phyloP scores from a whole-genome alignment of 2,113 vertebrate genomes.

The Myrmecobius fasciatus region DNA sequence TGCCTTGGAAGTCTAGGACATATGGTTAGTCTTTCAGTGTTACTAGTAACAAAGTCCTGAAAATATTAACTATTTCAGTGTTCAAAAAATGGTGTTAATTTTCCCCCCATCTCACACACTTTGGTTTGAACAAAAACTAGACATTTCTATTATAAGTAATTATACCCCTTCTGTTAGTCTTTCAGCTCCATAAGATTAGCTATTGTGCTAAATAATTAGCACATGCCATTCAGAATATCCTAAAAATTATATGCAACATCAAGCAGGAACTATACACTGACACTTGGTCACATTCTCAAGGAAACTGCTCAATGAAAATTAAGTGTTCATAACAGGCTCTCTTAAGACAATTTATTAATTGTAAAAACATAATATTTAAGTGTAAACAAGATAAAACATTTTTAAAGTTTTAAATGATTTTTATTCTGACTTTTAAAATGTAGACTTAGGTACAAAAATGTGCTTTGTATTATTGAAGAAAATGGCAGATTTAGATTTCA shows the following conservation, averaged over 20 bases:
- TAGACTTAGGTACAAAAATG: conserved; percentile 72
- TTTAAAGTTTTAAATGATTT: conserved; percentile 77
- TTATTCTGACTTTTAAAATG: conserved; percentile 80
- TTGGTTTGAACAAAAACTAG: conserved; percentile 82
- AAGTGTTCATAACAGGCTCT: conserved; percentile 84
- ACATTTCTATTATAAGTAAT: conserved; percentile 86
- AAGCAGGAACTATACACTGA: conserved; percentile 86
- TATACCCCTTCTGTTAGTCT: conserved; percentile 85
- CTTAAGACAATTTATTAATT: conserved; percentile 83
- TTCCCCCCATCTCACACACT: conserved; percentile 78
- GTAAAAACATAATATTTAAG: conserved; percentile 73
- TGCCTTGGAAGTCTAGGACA: conserved; percentile 71
- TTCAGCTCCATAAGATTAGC: conserved; percentile 85
- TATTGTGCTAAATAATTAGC: conserved; percentile 91
- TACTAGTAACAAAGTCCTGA: conserved; percentile 76
- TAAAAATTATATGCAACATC: conserved; percentile 89
- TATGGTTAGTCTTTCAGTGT: conserved; percentile 77
- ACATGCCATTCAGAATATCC: conserved; percentile 89
- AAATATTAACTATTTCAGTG: conserved; percentile 82
- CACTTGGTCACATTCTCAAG: conserved; percentile 78
- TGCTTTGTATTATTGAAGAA: conserved; percentile 76
- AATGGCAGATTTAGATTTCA: conserved; percentile 69
- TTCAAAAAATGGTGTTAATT: conserved; percentile 67
- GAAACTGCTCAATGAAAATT: conserved; percentile 83
- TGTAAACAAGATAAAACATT: conserved; percentile 74